Evolutionary conservation across 2,797 vertebrate genomes (phyloP).

Genomic region (Kryptopterus vitreolus): DNA sequence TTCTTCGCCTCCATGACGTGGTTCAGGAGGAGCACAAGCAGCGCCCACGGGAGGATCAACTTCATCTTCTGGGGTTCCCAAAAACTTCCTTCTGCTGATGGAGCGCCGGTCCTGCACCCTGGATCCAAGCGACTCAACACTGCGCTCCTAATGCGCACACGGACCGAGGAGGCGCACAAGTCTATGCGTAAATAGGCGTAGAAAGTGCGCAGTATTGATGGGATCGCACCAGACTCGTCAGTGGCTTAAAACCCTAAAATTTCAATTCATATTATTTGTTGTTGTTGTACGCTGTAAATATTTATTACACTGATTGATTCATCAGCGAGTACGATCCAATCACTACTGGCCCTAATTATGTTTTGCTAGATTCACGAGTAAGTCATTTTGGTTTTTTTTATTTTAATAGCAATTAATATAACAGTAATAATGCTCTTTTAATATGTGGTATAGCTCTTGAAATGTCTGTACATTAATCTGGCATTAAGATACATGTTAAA

Average conservation of each 20-base stretch:
- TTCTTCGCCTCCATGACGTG: slow-evolving; percentile 71
- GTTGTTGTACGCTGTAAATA: too few relatives aligned
- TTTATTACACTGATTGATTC: too few relatives aligned
- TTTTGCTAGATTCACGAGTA: too few relatives aligned
- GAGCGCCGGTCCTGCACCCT: background rate
- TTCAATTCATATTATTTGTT: too few relatives aligned
- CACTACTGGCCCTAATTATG: too few relatives aligned
- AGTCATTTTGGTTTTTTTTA: too few relatives aligned
- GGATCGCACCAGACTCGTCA: background rate
- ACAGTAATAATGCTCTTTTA: too few relatives aligned
- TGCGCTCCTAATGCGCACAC: background rate
- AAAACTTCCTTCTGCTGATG: background rate
- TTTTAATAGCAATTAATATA: too few relatives aligned
- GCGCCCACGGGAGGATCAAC: slow-evolving; percentile 64
- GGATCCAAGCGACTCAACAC: background rate
- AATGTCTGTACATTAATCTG: too few relatives aligned
- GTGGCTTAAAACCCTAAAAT: background rate
- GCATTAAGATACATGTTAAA: too few relatives aligned
- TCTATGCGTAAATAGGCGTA: background rate
- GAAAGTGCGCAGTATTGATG: background rate
- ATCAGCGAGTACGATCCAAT: too few relatives aligned
- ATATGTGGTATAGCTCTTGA: too few relatives aligned
- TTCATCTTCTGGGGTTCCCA: background rate
- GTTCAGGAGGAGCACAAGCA: slow-evolving; percentile 70
- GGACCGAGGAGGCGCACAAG: accelerated